These are phyloP conservation scores for Morpho helenor DNA, from an alignment of 2,888 invertebrate species.

Conservation along the genomic window DNA sequence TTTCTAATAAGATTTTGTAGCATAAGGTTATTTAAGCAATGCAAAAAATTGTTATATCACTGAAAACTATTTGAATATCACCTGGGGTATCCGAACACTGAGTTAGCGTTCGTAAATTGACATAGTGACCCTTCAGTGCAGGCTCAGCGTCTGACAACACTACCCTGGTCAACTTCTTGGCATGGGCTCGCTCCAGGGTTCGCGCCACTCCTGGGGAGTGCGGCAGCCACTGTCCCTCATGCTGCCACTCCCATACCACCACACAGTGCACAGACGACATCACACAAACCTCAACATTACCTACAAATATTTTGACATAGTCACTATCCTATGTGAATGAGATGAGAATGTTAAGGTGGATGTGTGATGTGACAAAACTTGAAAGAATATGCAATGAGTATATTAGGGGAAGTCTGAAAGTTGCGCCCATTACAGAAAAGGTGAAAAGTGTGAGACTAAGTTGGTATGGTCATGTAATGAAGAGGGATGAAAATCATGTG, in stretches of 20 bases:
- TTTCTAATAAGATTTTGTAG: too few species aligned
- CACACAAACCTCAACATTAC: not conserved
- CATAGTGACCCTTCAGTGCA: conserved; percentile 86
- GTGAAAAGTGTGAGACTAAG: too few species aligned
- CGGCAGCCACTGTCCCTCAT: conserved; percentile 88
- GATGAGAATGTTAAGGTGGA: too few species aligned
- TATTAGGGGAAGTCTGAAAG: too few species aligned
- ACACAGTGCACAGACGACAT: conserved; percentile 84
- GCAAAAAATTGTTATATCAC: too few species aligned
- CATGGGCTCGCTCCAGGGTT: conserved; percentile 90
- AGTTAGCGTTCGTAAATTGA: conserved; percentile 86
- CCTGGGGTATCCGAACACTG: conserved; percentile 82
- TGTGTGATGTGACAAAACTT: too few species aligned
- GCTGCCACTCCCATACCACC: conserved; percentile 89
- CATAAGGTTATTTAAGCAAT: too few species aligned
- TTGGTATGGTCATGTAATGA: too few species aligned
- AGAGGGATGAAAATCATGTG: too few species aligned
- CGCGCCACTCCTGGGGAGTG: conserved; percentile 92
- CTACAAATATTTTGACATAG: not conserved
- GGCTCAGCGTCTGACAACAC: conserved; percentile 94
- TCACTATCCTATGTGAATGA: too few species aligned
- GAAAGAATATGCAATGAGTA: too few species aligned
- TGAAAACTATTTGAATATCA: conserved; percentile 19
- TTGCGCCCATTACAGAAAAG: too few species aligned
- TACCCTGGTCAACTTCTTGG: conserved; percentile 89